These are phyloP conservation scores for Gambelia wislizenii DNA, from an alignment of 2,797 vertebrate genomes.

Conservation along the genomic window DNA sequence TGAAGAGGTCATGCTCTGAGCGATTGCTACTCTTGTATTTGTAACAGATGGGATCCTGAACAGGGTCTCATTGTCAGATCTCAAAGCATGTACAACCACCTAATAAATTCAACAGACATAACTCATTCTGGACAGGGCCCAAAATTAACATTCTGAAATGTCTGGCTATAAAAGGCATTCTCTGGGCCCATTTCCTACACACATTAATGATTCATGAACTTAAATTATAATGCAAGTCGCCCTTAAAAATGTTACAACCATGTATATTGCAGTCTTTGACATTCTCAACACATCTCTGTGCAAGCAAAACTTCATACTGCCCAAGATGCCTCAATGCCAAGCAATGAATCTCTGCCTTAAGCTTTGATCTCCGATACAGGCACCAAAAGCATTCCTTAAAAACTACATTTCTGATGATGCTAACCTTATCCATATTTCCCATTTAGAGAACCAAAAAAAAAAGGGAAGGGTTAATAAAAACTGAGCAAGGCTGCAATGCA, in stretches of 20 bases:
- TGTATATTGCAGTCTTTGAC: neutral
- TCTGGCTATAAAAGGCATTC: neutral
- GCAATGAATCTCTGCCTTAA: neutral
- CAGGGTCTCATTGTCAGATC: neutral
- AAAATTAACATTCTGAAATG: conserved; percentile 39
- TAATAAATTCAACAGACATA: neutral
- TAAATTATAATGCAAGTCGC: neutral
- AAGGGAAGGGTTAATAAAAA: too few relatives aligned
- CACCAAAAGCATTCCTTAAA: neutral
- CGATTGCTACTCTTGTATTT: neutral
- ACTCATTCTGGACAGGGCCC: neutral
- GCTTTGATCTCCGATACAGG: neutral
- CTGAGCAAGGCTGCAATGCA: neutral
- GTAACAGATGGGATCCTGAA: neutral
- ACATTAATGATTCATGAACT: conserved; percentile 23
- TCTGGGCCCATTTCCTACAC: neutral
- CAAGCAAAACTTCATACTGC: neutral
- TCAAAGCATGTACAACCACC: neutral
- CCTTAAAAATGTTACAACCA: neutral
- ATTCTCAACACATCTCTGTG: neutral
- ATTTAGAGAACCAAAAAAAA: neutral
- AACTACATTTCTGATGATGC: neutral
- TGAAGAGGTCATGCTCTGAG: neutral
- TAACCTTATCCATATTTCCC: neutral
- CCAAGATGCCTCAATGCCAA: neutral